These are phyloP conservation scores for Chelonoidis abingdonii DNA, from an alignment of 2,113 vertebrate species.

Conservation along the genomic window DNA sequence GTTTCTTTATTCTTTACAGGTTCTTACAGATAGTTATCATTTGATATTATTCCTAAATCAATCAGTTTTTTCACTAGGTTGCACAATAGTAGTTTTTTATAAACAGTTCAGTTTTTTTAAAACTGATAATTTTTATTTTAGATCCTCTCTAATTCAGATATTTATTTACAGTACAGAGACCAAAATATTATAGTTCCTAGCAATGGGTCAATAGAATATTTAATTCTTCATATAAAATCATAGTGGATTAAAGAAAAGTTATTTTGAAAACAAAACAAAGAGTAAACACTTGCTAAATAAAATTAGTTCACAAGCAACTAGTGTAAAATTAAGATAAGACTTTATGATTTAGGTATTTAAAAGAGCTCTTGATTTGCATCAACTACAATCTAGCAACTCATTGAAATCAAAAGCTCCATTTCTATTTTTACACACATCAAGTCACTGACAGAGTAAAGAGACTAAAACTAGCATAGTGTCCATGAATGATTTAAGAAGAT, in stretches of 20 bases:
- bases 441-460: conserved; percentile 69
- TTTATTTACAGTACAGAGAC: not conserved
- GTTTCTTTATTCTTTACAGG: not conserved
- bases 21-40: not conserved
- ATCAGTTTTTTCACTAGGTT: not conserved
- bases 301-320: conserved; percentile 56
- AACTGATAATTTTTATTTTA: not conserved
- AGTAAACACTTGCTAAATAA: conserved; percentile 8
- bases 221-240: conserved; percentile 35
- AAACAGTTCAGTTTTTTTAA: not conserved
- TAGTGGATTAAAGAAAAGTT: conserved; percentile 17
- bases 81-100: not conserved
- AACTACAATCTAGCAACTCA: conserved; percentile 47
- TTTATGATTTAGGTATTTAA: conserved; percentile 52
- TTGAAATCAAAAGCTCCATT: conserved; percentile 67
- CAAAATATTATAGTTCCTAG: not conserved
- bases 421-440: conserved; percentile 74
- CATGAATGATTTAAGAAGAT: conserved; percentile 66
- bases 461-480: conserved; percentile 70
- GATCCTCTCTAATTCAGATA: not conserved
- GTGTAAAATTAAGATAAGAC: conserved; percentile 45
- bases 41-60: not conserved
- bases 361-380: conserved; percentile 65
- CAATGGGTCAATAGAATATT: conserved; percentile 35
- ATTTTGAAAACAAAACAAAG: conserved; percentile 44